These are phyloP conservation scores for Orchestes rusci DNA, from an alignment of 2,888 invertebrate genomes.

Conservation along the genomic window DNA sequence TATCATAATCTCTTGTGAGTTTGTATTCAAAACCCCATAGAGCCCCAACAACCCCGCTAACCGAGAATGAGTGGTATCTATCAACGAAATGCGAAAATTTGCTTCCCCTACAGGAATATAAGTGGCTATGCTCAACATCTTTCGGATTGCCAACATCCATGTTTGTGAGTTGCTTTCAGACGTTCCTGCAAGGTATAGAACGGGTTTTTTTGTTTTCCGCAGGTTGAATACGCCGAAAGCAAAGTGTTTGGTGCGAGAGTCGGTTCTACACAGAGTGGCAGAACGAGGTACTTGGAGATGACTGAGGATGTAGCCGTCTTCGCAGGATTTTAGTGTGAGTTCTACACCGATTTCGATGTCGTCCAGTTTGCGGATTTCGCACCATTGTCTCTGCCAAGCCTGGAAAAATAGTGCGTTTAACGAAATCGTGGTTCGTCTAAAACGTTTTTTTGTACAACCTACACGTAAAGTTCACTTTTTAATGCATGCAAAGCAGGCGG, in stretches of 20 bases:
- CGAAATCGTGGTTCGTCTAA: no score
- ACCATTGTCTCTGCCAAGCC: conserved; percentile 63
- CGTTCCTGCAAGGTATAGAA: conserved; percentile 57
- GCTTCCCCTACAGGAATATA: conserved; percentile 44
- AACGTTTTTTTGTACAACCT: no score
- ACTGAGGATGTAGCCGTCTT: conserved; percentile 39
- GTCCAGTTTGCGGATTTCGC: conserved; percentile 52
- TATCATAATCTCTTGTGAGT: conserved; percentile 50
- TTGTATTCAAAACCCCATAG: conserved; percentile 52
- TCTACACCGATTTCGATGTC: conserved; percentile 49
- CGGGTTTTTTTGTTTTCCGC: conserved; percentile 52
- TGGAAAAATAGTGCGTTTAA: conserved; percentile 34
- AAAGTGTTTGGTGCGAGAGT: conserved; percentile 58
- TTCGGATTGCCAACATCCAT: conserved; percentile 61
- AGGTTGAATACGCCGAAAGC: conserved; percentile 62
- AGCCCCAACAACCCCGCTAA: conserved; percentile 53
- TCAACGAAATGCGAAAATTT: conserved; percentile 54
- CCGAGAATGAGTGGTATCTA: conserved; percentile 57
- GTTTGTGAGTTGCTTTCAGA: conserved; percentile 58
- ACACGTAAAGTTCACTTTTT: no score
- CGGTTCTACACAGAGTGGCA: conserved; percentile 55
- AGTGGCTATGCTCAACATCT: conserved; percentile 45
- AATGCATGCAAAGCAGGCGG: no score
- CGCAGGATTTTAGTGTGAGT: conserved; percentile 50
- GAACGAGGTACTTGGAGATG: conserved; percentile 52